Evolutionary conservation across 2,113 vertebrate species (phyloP), one percentile per base, ranked within the genome.

Genomic region (Grus americana): DNA sequence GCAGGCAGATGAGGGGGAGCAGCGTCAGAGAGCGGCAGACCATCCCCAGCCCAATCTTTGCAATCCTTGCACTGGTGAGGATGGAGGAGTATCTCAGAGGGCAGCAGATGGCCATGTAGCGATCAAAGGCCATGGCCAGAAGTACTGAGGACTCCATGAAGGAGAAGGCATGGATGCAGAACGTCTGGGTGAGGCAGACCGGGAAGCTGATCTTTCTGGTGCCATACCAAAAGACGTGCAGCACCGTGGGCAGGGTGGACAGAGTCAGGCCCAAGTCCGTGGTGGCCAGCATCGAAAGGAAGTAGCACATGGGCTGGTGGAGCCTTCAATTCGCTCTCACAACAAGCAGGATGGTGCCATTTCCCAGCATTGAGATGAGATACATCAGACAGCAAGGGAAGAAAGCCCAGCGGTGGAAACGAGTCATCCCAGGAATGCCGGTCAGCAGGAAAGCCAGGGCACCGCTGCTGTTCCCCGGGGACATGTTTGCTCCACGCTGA

Each of bases 21-120:
- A 32, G 7, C 3, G 40, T 55, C 54, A 96, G 14, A 5, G 46
- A 46, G 29, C 74, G 52, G 29, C 88, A n/a, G 71, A 70, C 24
- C 24, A 79, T 86, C 3, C 27, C 84, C 80, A 82, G 12, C 20
- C 83, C 92, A 18, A 91, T 76, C 32, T 50, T 40, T 47, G 44
- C 86, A 12, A 86, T 13, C 14, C 92, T 85, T 26, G 73, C 40
- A 18, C 68, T 91, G 21, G 90, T 96, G 36, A 97, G 76, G 44
- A 97, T 87, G 26, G 94, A 73, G 19, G 50, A 47, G 46, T 97
- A 96, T 38, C 95, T 92, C 62, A 98, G 46, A 0, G 83, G 93
- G 30, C 91, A 65, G 36, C 86, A 82, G 70, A 95, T 82, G 49
- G 91, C 93, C 63, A 82, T 1, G 6, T 47, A 86, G 50, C 24